These are phyloP conservation scores for Ibidorhyncha struthersii DNA, from an alignment of 2,113 vertebrate genomes.

Conservation along the genomic window DNA sequence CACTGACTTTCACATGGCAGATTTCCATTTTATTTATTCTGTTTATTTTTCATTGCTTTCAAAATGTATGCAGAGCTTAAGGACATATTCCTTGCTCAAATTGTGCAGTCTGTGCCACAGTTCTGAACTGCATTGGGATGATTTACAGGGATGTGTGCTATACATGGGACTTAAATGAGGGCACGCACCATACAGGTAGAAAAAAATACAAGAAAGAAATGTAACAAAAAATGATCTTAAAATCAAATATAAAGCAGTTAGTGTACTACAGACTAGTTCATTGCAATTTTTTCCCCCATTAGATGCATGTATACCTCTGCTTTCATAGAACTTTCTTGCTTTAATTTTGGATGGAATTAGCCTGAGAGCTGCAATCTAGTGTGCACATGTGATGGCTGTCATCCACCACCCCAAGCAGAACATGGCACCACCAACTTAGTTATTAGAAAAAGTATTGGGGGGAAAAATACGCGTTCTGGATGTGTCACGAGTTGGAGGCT, in stretches of 20 bases:
- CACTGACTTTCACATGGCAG: not conserved
- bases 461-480: fast-evolving
- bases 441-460: not conserved
- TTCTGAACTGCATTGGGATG: not conserved
- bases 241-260: not conserved
- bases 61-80: not conserved
- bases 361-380: not conserved
- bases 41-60: not conserved
- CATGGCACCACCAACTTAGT: not conserved
- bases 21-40: not conserved
- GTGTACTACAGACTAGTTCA: not conserved
- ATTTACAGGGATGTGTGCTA: not conserved
- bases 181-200: fast-evolving
- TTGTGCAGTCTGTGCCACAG: not conserved
- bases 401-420: not conserved
- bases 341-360: not conserved
- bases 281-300: fast-evolving
- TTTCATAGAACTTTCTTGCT: not conserved
- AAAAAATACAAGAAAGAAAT: not conserved
- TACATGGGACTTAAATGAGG: not conserved
- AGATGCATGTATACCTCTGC: not conserved
- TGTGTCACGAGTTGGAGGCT: not conserved
- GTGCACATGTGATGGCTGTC: not conserved
- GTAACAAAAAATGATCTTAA: not conserved
- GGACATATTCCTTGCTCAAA: not conserved